These are phyloP conservation scores for Apus apus DNA, from an alignment of 2,113 vertebrate genomes.

Conservation along the genomic window DNA sequence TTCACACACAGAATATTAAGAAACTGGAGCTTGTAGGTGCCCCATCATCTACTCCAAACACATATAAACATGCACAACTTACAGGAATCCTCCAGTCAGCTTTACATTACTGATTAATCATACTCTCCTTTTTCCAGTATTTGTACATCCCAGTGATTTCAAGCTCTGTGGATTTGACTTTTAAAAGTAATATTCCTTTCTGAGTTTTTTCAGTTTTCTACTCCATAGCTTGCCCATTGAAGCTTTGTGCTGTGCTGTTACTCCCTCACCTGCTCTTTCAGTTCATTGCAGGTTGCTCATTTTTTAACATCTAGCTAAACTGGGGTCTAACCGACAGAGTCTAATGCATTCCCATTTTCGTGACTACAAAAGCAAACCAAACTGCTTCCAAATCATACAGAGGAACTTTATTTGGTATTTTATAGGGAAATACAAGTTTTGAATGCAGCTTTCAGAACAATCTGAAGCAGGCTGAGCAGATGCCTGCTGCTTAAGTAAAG, in stretches of 20 bases:
- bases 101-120: background rate
- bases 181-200: background rate
- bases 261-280: conserved; percentile 64
- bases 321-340: background rate
- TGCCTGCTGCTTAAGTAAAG: background rate
- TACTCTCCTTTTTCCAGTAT: background rate
- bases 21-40: background rate
- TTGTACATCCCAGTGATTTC: background rate
- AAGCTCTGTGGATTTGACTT: background rate
- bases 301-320: background rate
- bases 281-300: conserved; percentile 49
- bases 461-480: background rate
- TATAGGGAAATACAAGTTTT: background rate
- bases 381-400: background rate
- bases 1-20: background rate
- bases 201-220: background rate
- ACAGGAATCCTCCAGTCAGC: background rate
- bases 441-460: background rate
- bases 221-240: background rate
- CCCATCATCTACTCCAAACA: background rate
- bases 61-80: background rate
- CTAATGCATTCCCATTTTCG: background rate
- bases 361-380: background rate
- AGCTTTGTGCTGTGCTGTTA: conserved; percentile 58
- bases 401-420: background rate